Evolutionary conservation across 2,888 invertebrate genomes (phyloP).

Genomic region (Melanophora roralis): DNA sequence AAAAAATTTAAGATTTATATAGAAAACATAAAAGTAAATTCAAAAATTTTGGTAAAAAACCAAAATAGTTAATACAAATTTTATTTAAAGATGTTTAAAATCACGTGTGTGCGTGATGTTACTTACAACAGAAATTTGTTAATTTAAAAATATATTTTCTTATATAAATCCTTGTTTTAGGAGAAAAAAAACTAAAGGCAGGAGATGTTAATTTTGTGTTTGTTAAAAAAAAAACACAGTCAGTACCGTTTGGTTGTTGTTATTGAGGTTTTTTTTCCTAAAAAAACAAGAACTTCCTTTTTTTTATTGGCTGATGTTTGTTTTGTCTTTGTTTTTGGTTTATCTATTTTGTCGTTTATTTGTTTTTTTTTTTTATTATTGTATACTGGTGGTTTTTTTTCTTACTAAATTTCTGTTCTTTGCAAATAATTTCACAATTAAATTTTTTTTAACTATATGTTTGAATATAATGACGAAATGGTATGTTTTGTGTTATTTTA

Average conservation of each 20-base stretch:
- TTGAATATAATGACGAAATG: conserved; percentile 49
- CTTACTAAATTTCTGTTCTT: conserved; percentile 59
- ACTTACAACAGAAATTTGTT: not conserved
- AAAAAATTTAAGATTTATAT: conserved; percentile 15
- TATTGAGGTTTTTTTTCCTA: conserved; percentile 2
- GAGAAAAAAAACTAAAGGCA: not conserved
- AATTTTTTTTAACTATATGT: conserved; percentile 33
- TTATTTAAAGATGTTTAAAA: conserved; percentile 7
- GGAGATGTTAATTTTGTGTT: not conserved
- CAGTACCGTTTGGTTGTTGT: not conserved
- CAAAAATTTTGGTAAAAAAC: not conserved
- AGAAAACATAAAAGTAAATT: not conserved
- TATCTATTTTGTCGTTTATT: conserved; percentile 53
- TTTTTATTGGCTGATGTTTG: conserved; percentile 44
- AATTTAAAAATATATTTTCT: conserved; percentile 13
- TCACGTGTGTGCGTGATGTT: not conserved
- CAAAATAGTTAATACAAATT: not conserved
- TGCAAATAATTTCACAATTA: conserved; percentile 37
- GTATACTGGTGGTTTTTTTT: conserved; percentile 60
- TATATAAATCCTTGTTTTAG: conserved; percentile 9
- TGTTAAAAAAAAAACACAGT: not conserved
- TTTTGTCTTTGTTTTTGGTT: conserved; percentile 53
- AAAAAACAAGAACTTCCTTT: conserved; percentile 37
- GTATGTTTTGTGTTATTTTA: conserved; percentile 43
- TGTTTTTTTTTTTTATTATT: conserved; percentile 43